Percentiles rank a stretch among this genome's conserved stretches.
phyloP scores from a whole-genome alignment of 2,113 vertebrate genomes.

The Psammodynastes pulverulentus region DNA sequence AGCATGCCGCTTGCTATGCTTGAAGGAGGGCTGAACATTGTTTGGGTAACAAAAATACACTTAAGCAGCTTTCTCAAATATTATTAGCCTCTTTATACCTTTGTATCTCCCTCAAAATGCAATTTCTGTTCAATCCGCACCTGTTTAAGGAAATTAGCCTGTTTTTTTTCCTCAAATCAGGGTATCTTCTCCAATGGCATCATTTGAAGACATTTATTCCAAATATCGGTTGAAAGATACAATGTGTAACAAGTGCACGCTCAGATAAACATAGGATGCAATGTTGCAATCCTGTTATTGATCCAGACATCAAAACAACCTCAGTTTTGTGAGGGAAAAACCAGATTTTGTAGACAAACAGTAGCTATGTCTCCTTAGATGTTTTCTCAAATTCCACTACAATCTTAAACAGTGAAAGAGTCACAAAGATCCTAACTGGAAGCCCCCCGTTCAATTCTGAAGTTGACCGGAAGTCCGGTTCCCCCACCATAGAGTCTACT shows the following conservation, averaged over 20 bases:
- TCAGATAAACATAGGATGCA: neutral
- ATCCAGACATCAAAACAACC: neutral
- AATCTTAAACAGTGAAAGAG: no score
- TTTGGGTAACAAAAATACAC: neutral
- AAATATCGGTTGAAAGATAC: neutral
- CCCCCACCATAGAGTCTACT: no score
- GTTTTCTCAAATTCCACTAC: neutral
- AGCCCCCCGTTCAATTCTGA: no score
- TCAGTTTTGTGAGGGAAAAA: neutral
- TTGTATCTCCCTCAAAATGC: neutral
- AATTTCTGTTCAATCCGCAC: neutral
- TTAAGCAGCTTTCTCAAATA: neutral
- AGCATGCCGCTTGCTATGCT: neutral
- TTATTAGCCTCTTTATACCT: neutral
- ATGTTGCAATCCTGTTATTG: neutral
- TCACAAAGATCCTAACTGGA: no score
- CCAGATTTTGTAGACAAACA: neutral
- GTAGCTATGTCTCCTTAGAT: neutral
- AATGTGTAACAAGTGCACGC: neutral
- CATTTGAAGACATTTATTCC: neutral
- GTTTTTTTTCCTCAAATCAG: neutral
- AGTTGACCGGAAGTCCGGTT: no score
- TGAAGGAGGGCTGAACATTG: neutral
- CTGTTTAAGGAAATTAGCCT: neutral
- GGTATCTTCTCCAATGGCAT: neutral